phyloP scores from a whole-genome alignment of 2,888 invertebrate genomes.

The Myopa testacea region DNA sequence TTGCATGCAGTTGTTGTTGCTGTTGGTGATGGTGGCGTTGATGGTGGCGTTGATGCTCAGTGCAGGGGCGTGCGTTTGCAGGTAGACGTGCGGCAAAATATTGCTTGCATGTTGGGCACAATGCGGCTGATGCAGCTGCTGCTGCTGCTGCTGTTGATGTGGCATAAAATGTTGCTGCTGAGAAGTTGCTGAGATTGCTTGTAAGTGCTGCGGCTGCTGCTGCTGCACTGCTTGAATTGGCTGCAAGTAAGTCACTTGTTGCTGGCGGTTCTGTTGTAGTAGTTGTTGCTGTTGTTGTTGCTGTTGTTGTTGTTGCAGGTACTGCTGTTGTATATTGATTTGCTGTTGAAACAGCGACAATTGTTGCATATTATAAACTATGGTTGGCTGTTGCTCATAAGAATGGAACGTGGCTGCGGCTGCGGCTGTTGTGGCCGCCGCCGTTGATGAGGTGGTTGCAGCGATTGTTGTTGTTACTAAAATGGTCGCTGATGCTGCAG shows the following conservation, averaged over 20 bases:
- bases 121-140: constrained; percentile 53
- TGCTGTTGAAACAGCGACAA: constrained; percentile 46
- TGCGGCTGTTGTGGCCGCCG: constrained; percentile 34
- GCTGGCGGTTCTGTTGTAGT: constrained; percentile 31
- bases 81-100: constrained; percentile 47
- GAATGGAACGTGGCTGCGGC: constrained; percentile 48
- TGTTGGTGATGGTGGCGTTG: constrained; percentile 56
- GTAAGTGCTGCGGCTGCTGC: constrained; percentile 49
- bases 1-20: constrained; percentile 62
- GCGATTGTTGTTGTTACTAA: constrained; percentile 41
- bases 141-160: constrained; percentile 43
- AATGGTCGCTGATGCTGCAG: constrained; percentile 37
- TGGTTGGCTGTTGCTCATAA: constrained; percentile 55
- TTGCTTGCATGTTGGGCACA: constrained; percentile 59
- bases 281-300: constrained; percentile 44
- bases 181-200: constrained; percentile 45
- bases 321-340: constrained; percentile 48
- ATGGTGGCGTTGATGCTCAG: constrained; percentile 68
- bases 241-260: constrained; percentile 37
- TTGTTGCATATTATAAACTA: constrained; percentile 44
- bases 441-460: constrained; percentile 26
- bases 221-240: constrained; percentile 43
- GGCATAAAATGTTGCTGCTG: constrained; percentile 45
- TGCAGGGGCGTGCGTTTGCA: constrained; percentile 53
- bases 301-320: constrained; percentile 45